Base-by-base conservation (phyloP, 1,140 invertebrate species). In the Hirudo medicinalis region DNA sequence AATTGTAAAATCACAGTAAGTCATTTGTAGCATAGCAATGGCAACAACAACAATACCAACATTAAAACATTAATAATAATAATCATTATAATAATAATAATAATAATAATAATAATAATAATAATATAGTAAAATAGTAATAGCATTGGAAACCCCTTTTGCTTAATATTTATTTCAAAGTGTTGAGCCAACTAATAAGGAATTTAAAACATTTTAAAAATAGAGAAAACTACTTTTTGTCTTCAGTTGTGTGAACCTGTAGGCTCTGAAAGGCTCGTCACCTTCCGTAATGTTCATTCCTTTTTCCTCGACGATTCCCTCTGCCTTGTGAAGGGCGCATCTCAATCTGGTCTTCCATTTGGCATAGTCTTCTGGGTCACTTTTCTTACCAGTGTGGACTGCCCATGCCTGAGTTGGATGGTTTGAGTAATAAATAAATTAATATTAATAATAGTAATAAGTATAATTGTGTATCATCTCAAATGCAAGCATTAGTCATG, bases 281-380 rank as follows among this genome's bases (percentile, higher is more conserved):
- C 29, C 57, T 63, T 32, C 57, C 0, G 11, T 9, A 0, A 25
- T n/a, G 8, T 13, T 25, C 29, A 25, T 32, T 32, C 29, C 57
- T 15, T 63, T 63, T 32, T 25, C 22, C 20, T 63, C 13, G 22
- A 25, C 13, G 29, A 63, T 63, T 13, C 29, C 57, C 19, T 63
- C 57, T 63, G 57, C 22, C 19, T 63, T 63, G 57, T 22, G 22
- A 20, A 63, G 29, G 13, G 57, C 57, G 17, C 57, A 63, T 63
- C 57, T 63, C 57, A 63, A 32, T 63, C 57, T 63, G 57, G 57
- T 63, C 29, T 63, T 63, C 22, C 57, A 63, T 22, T 63, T 63
- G 11, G 57, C 22, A 63, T 63, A 63, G 57, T 63, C 29, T 11
- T 25, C 57, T 13, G 11, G 8, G 11, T 5, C 57, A 63, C 11